These are phyloP conservation scores for Uropetala carovei DNA, from an alignment of 2,888 invertebrate species.

Conservation along the genomic window DNA sequence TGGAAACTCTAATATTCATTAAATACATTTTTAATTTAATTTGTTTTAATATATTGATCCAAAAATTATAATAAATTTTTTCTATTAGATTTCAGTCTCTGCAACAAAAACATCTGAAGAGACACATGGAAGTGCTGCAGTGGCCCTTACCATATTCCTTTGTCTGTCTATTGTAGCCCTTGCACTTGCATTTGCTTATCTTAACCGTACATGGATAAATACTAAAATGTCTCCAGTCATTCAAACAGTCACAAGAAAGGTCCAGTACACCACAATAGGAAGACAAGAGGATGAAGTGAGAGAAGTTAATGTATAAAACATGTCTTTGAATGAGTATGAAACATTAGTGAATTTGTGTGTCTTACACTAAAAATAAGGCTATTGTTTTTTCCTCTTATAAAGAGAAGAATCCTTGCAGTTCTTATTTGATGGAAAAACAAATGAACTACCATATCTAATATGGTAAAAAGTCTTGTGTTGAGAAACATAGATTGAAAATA, in stretches of 20 bases:
- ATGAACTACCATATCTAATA: neutral
- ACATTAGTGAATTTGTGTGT: too few relatives aligned
- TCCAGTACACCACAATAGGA: constrained; percentile 85
- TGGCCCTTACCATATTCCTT: constrained; percentile 76
- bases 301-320: constrained; percentile 42
- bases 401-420: neutral
- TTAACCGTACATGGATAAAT: constrained; percentile 79
- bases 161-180: constrained; percentile 78
- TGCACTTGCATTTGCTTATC: constrained; percentile 77
- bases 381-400: neutral
- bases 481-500: neutral
- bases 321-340: neutral
- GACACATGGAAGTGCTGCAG: constrained; percentile 71
- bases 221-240: constrained; percentile 80
- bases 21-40: too few relatives aligned
- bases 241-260: constrained; percentile 82
- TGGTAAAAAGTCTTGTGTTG: neutral
- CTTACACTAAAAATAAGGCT: neutral
- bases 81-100: constrained; percentile 69
- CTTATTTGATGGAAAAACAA: neutral
- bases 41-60: too few relatives aligned
- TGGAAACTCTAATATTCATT: neutral
- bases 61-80: neutral
- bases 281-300: constrained; percentile 75
- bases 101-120: constrained; percentile 41